These are phyloP conservation scores for Gymnocephalus cernua DNA, from an alignment of 2,113 vertebrate genomes.

Conservation along the genomic window DNA sequence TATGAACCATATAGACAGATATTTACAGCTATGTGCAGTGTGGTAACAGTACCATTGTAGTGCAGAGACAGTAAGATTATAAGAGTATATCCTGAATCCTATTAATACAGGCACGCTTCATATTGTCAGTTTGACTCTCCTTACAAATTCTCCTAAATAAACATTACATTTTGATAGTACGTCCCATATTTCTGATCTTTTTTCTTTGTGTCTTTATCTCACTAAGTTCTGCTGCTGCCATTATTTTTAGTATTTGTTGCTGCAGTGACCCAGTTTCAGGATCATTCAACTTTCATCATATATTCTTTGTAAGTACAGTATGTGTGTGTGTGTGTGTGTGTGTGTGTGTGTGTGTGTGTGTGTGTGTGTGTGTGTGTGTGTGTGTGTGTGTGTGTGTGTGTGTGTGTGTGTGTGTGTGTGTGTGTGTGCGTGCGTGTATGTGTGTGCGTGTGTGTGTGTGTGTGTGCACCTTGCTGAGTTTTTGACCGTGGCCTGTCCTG, in stretches of 20 bases:
- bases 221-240: neutral
- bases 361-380: neutral
- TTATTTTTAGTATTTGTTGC: constrained; percentile 27
- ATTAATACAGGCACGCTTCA: neutral
- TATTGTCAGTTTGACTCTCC: too few relatives aligned
- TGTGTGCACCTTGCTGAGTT: constrained; percentile 89
- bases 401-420: neutral
- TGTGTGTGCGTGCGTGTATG: neutral
- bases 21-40: too few relatives aligned
- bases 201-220: neutral
- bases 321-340: neutral
- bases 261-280: constrained; percentile 51
- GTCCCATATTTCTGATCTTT: too few relatives aligned
- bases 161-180: too few relatives aligned
- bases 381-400: neutral
- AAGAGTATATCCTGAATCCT: neutral
- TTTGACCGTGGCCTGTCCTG: constrained; percentile 91
- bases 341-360: neutral
- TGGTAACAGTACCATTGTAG: too few relatives aligned
- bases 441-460: neutral
- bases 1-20: too few relatives aligned
- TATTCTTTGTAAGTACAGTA: constrained; percentile 18
- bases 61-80: too few relatives aligned
- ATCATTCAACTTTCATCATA: constrained; percentile 43
- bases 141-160: too few relatives aligned